Evolutionary conservation across 2,113 vertebrate species (phyloP), one percentile per base, ranked within the genome.

Genomic region (Mystacornis crossleyi): DNA sequence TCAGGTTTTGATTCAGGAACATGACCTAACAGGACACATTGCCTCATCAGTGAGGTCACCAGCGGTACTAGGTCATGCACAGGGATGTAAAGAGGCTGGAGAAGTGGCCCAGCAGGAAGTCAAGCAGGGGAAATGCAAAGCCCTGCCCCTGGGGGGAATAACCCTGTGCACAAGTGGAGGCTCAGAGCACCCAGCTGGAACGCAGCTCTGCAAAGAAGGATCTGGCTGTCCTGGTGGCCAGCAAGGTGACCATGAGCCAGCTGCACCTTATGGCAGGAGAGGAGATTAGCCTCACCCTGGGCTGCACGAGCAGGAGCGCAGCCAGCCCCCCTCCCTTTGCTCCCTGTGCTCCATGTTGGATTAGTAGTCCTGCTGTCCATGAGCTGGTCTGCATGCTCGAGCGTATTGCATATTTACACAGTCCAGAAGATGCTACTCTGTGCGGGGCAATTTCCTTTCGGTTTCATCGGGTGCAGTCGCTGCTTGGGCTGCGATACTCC

Each of bases 391-490:
- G 21, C 2, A 0, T 25, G 21, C 14, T 33, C 60, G 28, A 64
- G 28, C 16, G 2, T 12, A 23, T 14, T 70, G 38, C 10, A 1
- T 18, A 9, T 73, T 77, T 61, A 13, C 48, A n/a, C 18, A 21
- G 4, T 10, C n/a, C 75, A n/a, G 34, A 3, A 2, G 43, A 45
- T 36, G 47, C 34, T 48, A 8, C 18, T 23, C 58, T 38, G 23
- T 42, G 45, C 4, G 0, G 31, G 66, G 38, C 66, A 28, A 7
- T 54, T 75, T 51, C 31, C 48, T 38, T 47, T 61, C 0, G 0
- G 8, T 62, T 80, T 61, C 4, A 1, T 36, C 66, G 47, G 78
- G 29, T 69, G 36, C 3, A 1, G 18, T 29, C 3, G 3, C 50
- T 45, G 15, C 53, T 53, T 0, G 0, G 45, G 19, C 79, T 70